A percentile compares a stretch with the other conserved stretches of the same genome.
Evolutionary conservation across 2,113 vertebrate genomes (phyloP).

Genomic region (Cyprinus carpio): DNA sequence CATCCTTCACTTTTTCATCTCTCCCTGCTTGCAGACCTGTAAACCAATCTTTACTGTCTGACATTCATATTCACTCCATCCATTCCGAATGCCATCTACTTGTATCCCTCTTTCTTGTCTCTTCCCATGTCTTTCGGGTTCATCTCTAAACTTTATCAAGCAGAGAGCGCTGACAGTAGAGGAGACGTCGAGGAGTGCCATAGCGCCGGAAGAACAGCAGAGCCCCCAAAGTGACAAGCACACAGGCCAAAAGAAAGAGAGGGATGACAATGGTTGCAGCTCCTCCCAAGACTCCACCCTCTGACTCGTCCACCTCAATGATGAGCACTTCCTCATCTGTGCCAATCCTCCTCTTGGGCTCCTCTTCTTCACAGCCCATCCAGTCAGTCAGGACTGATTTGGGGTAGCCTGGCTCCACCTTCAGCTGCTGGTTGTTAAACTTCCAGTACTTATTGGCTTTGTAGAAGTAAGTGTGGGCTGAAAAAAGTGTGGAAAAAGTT

Average conservation of each 20-base stretch:
- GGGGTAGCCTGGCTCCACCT: slow-evolving; percentile 87
- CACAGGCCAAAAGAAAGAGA: slow-evolving; percentile 80
- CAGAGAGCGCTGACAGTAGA: slow-evolving; percentile 90
- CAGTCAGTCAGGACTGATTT: slow-evolving; percentile 86
- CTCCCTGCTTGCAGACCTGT: slow-evolving; percentile 29
- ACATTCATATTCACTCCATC: slow-evolving; percentile 44
- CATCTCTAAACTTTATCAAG: slow-evolving; percentile 87
- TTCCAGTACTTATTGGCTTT: slow-evolving; percentile 94
- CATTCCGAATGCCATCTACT: slow-evolving; percentile 50
- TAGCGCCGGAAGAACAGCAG: slow-evolving; percentile 86
- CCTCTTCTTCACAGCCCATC: slow-evolving; percentile 83
- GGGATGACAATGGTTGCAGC: slow-evolving; percentile 79
- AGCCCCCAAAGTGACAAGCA: slow-evolving; percentile 79
- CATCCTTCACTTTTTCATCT: slow-evolving; percentile 47
- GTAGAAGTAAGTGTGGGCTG: slow-evolving; percentile 90
- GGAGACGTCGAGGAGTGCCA: slow-evolving; percentile 85
- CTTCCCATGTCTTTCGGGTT: slow-evolving; percentile 56
- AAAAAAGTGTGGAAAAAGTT: background rate
- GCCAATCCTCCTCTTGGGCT: slow-evolving; percentile 68
- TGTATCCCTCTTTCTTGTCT: slow-evolving; percentile 46
- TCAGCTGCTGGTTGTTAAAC: slow-evolving; percentile 90
- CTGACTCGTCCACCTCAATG: slow-evolving; percentile 72
- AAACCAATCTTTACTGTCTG: background rate
- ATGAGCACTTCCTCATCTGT: slow-evolving; percentile 81
- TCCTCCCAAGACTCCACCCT: slow-evolving; percentile 60